Conservation (phyloP, 2,797 vertebrate species). For the Falco concolor region DNA sequence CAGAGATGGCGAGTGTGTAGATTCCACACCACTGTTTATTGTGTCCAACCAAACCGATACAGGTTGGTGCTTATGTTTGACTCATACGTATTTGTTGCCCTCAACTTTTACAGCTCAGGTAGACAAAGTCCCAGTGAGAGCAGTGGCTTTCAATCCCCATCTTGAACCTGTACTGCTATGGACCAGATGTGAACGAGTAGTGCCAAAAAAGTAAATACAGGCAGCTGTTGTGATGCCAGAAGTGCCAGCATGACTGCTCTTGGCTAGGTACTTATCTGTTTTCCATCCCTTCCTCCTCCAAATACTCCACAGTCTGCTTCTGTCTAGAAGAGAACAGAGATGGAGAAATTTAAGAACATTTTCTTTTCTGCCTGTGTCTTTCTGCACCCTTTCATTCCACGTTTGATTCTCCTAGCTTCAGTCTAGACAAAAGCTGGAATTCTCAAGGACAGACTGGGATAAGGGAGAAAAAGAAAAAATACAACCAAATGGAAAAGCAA, state of each 20-base stretch:
- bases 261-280: neutral
- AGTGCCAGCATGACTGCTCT: neutral
- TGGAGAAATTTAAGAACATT: neutral
- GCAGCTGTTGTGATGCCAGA: neutral
- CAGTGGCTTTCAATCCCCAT: neutral
- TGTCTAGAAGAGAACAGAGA: neutral
- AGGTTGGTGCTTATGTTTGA: neutral
- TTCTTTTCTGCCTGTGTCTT: neutral
- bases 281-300: neutral
- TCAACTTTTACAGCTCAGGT: neutral
- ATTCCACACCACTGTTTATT: constrained; percentile 11
- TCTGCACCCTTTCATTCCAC: neutral
- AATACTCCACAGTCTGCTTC: neutral
- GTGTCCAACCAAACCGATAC: neutral
- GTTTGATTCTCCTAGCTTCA: neutral
- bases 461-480: neutral
- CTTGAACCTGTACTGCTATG: neutral
- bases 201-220: neutral
- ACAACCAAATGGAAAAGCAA: neutral
- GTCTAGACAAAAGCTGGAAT: neutral
- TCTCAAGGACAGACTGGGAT: neutral
- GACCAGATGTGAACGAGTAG: neutral
- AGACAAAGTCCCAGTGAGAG: neutral
- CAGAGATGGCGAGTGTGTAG: neutral
- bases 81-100: neutral